Evolutionary conservation across 2,113 vertebrate species (phyloP), one percentile per base, ranked within the genome.

Genomic region (Mugil cephalus): DNA sequence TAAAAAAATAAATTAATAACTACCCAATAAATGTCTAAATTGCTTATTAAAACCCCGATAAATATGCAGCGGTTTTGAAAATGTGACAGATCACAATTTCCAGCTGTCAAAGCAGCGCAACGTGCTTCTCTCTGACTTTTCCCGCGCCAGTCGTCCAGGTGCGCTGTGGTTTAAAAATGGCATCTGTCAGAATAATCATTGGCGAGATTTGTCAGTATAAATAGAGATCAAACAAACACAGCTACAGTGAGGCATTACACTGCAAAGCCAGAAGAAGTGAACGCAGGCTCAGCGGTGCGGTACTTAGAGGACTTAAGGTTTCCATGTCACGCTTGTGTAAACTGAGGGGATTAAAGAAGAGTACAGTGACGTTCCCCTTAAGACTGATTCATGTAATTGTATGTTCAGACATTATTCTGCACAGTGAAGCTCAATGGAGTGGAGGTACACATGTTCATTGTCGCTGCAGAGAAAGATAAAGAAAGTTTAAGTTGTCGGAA

Each of bases 271-370:
- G 11, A 50, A 8, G 36, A 50, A 17, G 18, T 30, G 1, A 38
- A 30, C 40, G 24, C 38, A 53, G 10, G 40, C 36, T 30, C 2
- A 18, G 12, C 18, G 6, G 10, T 40, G 9, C 45, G 17, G 5
- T 4, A 36, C 7, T 38, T 1, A n/a, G 42, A 46, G 11, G 21
- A 15, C n/a, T 50, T 39, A 10, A 14, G 6, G 12, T 38, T 39
- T 39, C 12, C 38, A 30, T 12, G 47, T 24, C 46, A 51, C 35
- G 52, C 38, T 15, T 52, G n/a, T 64, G 10, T 14, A 19, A 17
- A 62, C 36, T 64, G 15, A 15, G 13, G 61, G 46, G 35, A 51
- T 64, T 64, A 50, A 50, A 9, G 43, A 14, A 19, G 35, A 48
- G n/a, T 12, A 51, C n/a, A 39, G 47, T 24, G 8, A 51, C 18